Base-by-base conservation (phyloP, 2,888 invertebrate species). In the Acanthacorydalis orientalis region DNA sequence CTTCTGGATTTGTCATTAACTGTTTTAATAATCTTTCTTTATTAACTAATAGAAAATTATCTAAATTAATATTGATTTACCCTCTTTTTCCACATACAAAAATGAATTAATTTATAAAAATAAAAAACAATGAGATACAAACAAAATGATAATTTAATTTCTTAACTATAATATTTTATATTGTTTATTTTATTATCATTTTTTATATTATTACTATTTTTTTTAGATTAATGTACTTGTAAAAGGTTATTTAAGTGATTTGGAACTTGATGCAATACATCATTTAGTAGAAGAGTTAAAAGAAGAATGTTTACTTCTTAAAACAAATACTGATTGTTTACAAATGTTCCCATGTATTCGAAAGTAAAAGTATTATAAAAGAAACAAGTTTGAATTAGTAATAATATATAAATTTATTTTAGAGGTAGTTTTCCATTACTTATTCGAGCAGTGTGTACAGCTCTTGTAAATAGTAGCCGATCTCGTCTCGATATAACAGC, bases 351-450 rank as follows among this genome's bases (percentile, higher is more conserved):
- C 75, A 31, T 75, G 79, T 47, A 75, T 87, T 45, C 77, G 72
- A 53, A 81, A 77, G 66, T 65, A 51, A 48, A 55, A 50, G n/a
- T 40, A 15, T 12, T 10, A 43, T 38, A 31, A 37, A 16, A 40
- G n/a, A 7, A 40, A 41, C 15, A 15, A 31, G 1, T 42, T 12
- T 16, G 31, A 3, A 10, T 16, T 12, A 10, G 16, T 8, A 42
- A 15, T 42, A 23, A 33, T 15, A 23, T 9, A 35, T 38, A 14
- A 38, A 37, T 50, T 43, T 31, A 44, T 49, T 51, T 23, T 38
- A 72, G 64, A 60, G 64, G 63, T 1, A 83, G 77, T 59, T 83
- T 85, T 56, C 72, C 78, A 8, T 64, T 83, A 53, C 62, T 86
- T 4, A 83, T 77, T 55, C 73, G 77, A 53, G 77, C 76, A 51